Conservation (phyloP, 92 coral and sea anemone genomes). For the Isaurus tuberculatus region DNA sequence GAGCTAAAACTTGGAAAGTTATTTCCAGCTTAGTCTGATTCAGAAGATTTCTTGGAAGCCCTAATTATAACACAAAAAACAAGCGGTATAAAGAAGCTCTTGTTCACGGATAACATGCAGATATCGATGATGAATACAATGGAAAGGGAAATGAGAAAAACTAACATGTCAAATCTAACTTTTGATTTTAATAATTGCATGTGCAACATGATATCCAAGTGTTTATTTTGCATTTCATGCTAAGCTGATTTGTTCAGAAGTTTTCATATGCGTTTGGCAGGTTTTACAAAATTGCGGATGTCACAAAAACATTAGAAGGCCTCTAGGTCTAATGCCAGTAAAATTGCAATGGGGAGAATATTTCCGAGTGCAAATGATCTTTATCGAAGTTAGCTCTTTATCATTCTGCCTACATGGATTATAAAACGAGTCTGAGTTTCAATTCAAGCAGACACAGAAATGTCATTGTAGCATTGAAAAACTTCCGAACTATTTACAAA, state of each 20-base stretch:
- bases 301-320: neutral
- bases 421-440: no score
- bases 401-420: no score
- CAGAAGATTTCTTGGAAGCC: neutral
- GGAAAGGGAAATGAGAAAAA: neutral
- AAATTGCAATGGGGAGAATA: no score
- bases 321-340: no score
- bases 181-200: neutral
- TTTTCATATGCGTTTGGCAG: neutral
- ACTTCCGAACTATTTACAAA: no score
- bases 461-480: no score
- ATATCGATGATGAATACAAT: neutral
- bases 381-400: no score
- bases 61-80: neutral
- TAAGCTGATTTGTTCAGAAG: neutral
- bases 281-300: neutral
- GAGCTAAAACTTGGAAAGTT: neutral
- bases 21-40: neutral
- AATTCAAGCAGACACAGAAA: no score
- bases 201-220: neutral
- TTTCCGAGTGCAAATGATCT: no score
- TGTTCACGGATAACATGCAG: no score
- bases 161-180: neutral
- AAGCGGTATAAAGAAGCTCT: neutral
- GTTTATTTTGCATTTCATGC: constrained; percentile 3